A percentile compares a stretch with the other conserved stretches of the same genome.
Evolutionary conservation across 2,113 vertebrate genomes (phyloP).

Genomic region (Circaetus gallicus): DNA sequence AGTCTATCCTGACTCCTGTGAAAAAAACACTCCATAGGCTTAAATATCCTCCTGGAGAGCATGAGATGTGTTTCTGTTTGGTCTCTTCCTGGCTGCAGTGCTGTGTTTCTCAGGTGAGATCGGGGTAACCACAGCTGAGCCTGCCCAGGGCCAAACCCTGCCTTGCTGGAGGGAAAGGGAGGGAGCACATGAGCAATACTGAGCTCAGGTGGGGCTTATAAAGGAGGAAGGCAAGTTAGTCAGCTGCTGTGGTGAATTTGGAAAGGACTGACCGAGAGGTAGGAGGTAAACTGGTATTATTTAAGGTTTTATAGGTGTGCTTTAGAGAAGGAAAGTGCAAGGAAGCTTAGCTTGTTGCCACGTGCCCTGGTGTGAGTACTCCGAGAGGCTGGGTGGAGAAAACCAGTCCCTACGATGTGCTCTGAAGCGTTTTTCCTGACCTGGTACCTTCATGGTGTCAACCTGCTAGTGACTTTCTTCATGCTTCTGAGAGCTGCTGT

Average conservation of each 20-base stretch:
- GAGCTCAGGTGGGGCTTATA: accelerated
- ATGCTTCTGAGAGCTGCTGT: not conserved
- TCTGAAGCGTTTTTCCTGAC: not conserved
- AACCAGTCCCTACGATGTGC: accelerated
- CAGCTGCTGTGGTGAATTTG: accelerated
- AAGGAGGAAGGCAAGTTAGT: not conserved
- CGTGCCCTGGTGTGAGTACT: accelerated
- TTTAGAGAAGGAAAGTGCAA: not conserved
- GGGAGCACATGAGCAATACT: accelerated
- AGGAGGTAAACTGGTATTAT: accelerated
- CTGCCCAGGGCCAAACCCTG: not conserved
- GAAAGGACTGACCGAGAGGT: accelerated
- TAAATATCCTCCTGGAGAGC: not conserved
- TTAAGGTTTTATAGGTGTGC: accelerated
- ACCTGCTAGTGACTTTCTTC: not conserved
- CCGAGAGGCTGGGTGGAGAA: not conserved
- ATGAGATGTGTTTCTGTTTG: not conserved
- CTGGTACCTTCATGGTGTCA: not conserved
- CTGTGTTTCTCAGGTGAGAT: not conserved
- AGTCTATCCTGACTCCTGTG: not conserved
- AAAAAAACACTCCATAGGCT: not conserved
- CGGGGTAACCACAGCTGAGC: not conserved
- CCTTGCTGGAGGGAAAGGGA: not conserved
- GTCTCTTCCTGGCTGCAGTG: not conserved
- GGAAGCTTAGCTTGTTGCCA: accelerated